These are phyloP conservation scores for Phyto melanocephala DNA, from an alignment of 2,888 invertebrate genomes.

Conservation along the genomic window DNA sequence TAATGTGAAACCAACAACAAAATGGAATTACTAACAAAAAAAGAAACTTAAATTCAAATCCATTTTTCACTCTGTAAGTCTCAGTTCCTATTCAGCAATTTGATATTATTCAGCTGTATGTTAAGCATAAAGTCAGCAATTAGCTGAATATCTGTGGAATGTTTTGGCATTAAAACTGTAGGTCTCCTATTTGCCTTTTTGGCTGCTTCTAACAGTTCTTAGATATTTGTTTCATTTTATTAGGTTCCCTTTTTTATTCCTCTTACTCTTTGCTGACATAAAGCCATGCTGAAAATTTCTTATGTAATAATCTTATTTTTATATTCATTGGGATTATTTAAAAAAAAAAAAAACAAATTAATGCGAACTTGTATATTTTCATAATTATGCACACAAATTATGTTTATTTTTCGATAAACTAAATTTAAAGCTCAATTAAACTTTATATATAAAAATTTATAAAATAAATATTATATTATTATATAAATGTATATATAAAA, in stretches of 20 bases:
- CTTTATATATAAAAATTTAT: no score
- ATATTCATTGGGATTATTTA: no score
- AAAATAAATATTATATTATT: no score
- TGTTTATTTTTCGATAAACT: no score
- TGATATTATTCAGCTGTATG: slow-evolving; percentile 27
- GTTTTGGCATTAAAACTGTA: slow-evolving; percentile 47
- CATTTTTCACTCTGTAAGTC: slow-evolving; percentile 9
- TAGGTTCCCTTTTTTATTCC: slow-evolving; percentile 5
- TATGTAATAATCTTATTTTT: slow-evolving; percentile 30
- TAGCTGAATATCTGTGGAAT: slow-evolving; percentile 52
- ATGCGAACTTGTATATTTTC: no score
- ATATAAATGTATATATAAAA: no score
- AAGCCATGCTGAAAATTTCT: neutral
- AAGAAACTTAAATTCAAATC: no score
- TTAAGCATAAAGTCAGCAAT: neutral
- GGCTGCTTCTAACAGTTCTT: neutral
- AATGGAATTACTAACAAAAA: neutral
- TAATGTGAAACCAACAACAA: slow-evolving; percentile 17
- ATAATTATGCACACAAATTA: no score
- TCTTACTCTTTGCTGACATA: neutral
- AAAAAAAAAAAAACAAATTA: no score
- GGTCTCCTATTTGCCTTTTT: neutral
- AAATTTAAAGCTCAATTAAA: no score
- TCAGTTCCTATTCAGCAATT: slow-evolving; percentile 52
- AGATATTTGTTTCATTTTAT: neutral